These are phyloP conservation scores for Phaedon cochleariae DNA, from an alignment of 2,888 invertebrate genomes.

Conservation along the genomic window DNA sequence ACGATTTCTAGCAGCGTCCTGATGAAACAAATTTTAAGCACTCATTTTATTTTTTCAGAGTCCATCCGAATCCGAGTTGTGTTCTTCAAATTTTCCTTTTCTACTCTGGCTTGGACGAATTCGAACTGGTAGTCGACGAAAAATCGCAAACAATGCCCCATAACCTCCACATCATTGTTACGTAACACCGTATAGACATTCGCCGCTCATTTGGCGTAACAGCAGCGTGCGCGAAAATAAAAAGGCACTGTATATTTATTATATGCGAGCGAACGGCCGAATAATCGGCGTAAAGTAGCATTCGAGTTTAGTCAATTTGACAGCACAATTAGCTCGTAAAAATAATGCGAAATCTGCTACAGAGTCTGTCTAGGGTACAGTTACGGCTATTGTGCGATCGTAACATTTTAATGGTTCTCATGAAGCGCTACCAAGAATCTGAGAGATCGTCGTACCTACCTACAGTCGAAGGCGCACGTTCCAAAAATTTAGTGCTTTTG, in stretches of 20 bases:
- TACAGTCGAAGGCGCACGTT: conserved; percentile 44
- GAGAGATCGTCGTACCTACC: conserved; percentile 13
- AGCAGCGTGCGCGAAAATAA: conserved; percentile 21
- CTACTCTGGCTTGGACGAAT: background rate
- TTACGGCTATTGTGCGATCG: conserved; percentile 61
- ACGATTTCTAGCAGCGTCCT: too few relatives aligned
- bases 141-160: conserved; percentile 2
- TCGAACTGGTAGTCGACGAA: background rate
- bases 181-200: background rate
- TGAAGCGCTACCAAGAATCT: conserved; percentile 42
- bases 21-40: too few relatives aligned
- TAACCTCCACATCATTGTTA: conserved; percentile 13
- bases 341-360: conserved; percentile 58
- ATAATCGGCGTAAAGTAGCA: conserved; percentile 51
- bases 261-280: conserved; percentile 42
- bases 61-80: too few relatives aligned
- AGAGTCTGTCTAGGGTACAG: conserved; percentile 60
- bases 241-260: conserved; percentile 30
- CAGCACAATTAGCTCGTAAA: conserved; percentile 61
- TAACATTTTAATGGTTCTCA: conserved; percentile 60
- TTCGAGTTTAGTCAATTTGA: conserved; percentile 56
- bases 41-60: too few relatives aligned
- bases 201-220: conserved; percentile 16
- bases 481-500: conserved; percentile 5
- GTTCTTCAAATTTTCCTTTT: background rate